phyloP scores from a whole-genome alignment of 53 echinoderm and acorn worm species.

The Astropecten irregularis region DNA sequence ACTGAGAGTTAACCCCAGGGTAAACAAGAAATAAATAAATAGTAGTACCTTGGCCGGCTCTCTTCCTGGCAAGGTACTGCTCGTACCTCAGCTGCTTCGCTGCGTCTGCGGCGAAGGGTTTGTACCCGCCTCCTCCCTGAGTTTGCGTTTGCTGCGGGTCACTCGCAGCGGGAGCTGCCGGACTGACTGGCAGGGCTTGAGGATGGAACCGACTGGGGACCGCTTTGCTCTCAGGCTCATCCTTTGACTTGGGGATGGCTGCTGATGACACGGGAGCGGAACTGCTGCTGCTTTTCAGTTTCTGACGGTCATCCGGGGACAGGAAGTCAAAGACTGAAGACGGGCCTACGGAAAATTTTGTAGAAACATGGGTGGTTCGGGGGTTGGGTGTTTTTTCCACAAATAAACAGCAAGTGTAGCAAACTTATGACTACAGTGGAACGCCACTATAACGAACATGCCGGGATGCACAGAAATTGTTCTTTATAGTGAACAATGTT shows the following conservation, averaged over 20 bases:
- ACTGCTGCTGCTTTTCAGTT: constrained; percentile 18
- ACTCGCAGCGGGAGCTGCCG: constrained; percentile 21
- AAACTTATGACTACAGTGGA: too few relatives aligned
- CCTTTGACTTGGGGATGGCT: too few relatives aligned
- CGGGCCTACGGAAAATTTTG: constrained; percentile 54
- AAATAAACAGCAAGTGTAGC: too few relatives aligned
- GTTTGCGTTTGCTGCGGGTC: constrained; percentile 14
- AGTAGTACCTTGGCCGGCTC: constrained; percentile 16
- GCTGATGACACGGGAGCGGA: too few relatives aligned
- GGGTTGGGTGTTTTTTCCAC: too few relatives aligned
- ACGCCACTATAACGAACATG: too few relatives aligned
- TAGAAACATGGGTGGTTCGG: not conserved
- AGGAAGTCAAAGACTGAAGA: constrained; percentile 63
- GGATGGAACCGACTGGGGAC: not conserved
- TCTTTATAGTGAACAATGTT: too few relatives aligned
- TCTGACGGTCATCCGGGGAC: constrained; percentile 57
- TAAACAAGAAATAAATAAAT: too few relatives aligned
- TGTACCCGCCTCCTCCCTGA: constrained; percentile 42
- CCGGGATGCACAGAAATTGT: too few relatives aligned
- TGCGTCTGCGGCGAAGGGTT: constrained; percentile 69
- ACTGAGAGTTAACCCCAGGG: too few relatives aligned
- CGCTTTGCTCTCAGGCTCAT: not conserved
- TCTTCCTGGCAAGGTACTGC: constrained; percentile 43
- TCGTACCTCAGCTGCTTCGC: constrained; percentile 81
- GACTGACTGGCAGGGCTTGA: constrained; percentile 1